phyloP scores from a whole-genome alignment of 2,888 invertebrate genomes.

The Plebejus melissa region DNA sequence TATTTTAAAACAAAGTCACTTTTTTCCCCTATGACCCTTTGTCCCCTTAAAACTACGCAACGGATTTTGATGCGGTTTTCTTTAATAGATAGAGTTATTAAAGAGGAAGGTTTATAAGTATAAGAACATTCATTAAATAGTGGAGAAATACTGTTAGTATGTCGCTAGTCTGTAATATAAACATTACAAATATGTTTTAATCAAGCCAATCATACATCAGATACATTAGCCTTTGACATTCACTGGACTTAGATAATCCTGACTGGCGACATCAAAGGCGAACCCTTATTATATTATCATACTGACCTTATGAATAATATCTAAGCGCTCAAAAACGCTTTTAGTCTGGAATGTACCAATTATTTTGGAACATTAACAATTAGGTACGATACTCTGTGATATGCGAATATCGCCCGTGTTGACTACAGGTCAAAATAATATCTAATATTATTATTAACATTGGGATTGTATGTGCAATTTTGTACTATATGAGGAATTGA shows the following conservation, averaged over 20 bases:
- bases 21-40: too few relatives aligned
- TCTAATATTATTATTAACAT: too few relatives aligned
- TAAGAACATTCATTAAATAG: too few relatives aligned
- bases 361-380: constrained; percentile 8
- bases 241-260: neutral
- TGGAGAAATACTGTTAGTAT: too few relatives aligned
- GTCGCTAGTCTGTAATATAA: neutral
- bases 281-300: constrained; percentile 18
- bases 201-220: neutral
- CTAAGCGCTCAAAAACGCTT: neutral
- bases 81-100: too few relatives aligned
- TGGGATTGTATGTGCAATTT: too few relatives aligned
- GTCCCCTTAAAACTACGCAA: too few relatives aligned
- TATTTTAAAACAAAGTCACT: too few relatives aligned
- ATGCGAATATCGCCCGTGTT: neutral
- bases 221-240: constrained; percentile 7
- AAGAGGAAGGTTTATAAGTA: too few relatives aligned
- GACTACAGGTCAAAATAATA: neutral
- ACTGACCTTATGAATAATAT: constrained; percentile 20
- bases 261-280: neutral
- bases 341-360: neutral
- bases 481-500: too few relatives aligned
- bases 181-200: neutral
- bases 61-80: too few relatives aligned
- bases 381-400: neutral